Conservation (phyloP, 2,797 vertebrate species). For the Coilia nasus region DNA sequence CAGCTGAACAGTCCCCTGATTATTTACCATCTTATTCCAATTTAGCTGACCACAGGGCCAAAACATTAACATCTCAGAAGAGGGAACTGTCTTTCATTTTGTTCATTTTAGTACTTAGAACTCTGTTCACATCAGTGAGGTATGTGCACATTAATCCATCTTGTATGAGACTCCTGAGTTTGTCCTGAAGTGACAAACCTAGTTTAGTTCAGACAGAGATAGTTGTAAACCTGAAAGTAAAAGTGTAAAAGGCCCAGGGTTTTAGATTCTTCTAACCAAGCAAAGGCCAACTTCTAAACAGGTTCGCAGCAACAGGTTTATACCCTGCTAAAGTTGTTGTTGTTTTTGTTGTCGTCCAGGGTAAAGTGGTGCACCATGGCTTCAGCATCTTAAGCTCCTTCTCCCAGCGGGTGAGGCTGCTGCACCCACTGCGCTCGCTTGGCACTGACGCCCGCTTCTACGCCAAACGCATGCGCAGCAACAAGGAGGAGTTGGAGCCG, state of each 20-base stretch:
- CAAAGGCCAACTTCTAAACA: too few relatives aligned
- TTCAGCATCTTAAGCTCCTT: slow-evolving; percentile 96
- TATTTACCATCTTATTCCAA: background rate
- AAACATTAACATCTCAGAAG: background rate
- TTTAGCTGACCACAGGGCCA: background rate
- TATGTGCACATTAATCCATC: background rate
- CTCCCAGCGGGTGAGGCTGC: slow-evolving; percentile 94
- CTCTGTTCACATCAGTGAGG: background rate
- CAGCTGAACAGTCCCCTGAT: background rate
- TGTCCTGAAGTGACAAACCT: background rate
- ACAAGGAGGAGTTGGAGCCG: slow-evolving; percentile 94
- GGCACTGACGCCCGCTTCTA: slow-evolving; percentile 93
- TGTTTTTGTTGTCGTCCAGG: slow-evolving; percentile 67
- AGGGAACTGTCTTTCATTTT: background rate
- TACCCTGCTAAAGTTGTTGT: background rate
- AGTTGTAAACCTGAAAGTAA: too few relatives aligned
- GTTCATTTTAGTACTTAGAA: background rate
- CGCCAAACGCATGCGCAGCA: slow-evolving; percentile 89
- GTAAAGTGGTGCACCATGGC: slow-evolving; percentile 94
- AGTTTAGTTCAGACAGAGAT: too few relatives aligned
- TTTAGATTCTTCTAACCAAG: too few relatives aligned
- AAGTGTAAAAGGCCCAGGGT: too few relatives aligned
- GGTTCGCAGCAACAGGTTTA: too few relatives aligned
- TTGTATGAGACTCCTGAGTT: background rate
- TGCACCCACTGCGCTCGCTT: slow-evolving; percentile 86